Evolutionary conservation across 1,140 invertebrate genomes (phyloP).

Genomic region (Ptiloglossa arizonensis): DNA sequence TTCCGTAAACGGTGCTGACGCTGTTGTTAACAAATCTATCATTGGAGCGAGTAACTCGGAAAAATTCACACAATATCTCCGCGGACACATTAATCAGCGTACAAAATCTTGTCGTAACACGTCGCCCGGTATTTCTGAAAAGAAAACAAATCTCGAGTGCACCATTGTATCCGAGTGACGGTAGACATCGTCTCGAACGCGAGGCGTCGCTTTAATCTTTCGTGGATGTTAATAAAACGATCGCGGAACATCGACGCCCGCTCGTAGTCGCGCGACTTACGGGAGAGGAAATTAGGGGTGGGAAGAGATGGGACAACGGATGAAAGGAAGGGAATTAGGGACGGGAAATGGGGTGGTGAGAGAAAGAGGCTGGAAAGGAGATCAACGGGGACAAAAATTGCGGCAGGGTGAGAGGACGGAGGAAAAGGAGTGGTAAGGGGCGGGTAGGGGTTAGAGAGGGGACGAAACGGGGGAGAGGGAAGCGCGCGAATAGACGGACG

Average conservation of each 20-base stretch:
- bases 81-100: too few species aligned
- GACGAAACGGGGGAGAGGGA: neutral
- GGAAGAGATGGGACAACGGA: neutral
- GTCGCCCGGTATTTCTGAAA: too few species aligned
- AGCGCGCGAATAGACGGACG: neutral
- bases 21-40: too few species aligned
- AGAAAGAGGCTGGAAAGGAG: neutral
- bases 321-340: neutral
- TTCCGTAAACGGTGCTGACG: too few species aligned
- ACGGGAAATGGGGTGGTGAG: neutral
- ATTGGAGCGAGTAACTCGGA: too few species aligned
- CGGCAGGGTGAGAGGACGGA: neutral
- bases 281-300: neutral
- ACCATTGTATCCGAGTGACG: too few species aligned
- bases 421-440: too few species aligned
- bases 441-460: neutral
- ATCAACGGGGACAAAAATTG: neutral
- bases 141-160: too few species aligned
- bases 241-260: slow-evolving; percentile 13
- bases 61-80: too few species aligned
- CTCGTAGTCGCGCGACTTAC: neutral
- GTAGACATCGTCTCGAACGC: too few species aligned
- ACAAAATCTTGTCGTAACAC: too few species aligned
- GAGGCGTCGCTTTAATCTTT: slow-evolving; percentile 55
- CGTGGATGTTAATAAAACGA: slow-evolving; percentile 59